Base-by-base conservation (phyloP, 2,113 vertebrate genomes). In the human region DNA sequence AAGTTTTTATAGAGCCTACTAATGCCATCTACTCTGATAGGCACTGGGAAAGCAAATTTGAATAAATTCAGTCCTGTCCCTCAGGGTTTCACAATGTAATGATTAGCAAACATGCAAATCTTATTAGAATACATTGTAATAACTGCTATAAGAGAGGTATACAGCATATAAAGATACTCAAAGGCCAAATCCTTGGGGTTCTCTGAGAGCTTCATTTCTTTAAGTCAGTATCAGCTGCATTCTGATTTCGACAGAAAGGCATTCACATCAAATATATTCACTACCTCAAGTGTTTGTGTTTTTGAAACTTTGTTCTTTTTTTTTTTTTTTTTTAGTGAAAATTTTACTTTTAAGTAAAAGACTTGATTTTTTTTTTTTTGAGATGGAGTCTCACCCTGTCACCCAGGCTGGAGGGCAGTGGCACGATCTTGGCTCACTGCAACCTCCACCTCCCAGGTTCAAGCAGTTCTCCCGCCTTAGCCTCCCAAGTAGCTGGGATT, bases 181-280 rank as follows among this genome's bases (percentile, higher is more conserved):
- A 30, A 70, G 18, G 23, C n/a, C 81, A 97, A 70, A 89, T 52
- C 10, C 22, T 8, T 64, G n/a, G 16, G 30, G 32, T 82, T 45
- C 22, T 68, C 43, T 80, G 35, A 92, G 57, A 70, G 32, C 20
- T 17, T 64, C 32, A 66, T n/a, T 16, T 86, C 81, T 86, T 90
- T 50, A 68, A 90, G 20, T 8, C 20, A 81, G 20, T 45, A n/a
- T 88, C n/a, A 78, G 50, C 43, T 87, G 75, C 73, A 57, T 79
- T 78, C 73, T 81, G 25, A 73, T 95, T 95, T 78, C 66, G 27
- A 96, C 59, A 95, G 73, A 90, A 88, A 88, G 50, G 5, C 8
- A 50, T 59, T 89, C 55, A 95, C 2, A 89, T 6, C 68, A 91
- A 76, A 82, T 83, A 75, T 5, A 50, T 72, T 64, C 89, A 83